Percentiles rank a stretch among this genome's conserved stretches.
Evolutionary conservation across 2,888 invertebrate genomes (phyloP).

Genomic region (Calameuta pallipes): DNA sequence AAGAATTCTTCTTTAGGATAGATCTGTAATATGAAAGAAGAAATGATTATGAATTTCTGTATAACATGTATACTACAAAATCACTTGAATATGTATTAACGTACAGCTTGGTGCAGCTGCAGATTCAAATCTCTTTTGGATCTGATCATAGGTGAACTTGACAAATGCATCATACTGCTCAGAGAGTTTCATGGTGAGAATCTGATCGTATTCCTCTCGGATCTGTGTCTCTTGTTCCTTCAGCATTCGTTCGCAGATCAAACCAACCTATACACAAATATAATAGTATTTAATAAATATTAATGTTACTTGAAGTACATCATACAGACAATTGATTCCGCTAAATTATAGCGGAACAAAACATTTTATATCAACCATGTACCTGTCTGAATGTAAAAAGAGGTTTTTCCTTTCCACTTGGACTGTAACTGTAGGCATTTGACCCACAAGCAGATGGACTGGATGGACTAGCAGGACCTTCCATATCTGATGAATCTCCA

Average conservation of each 20-base stretch:
- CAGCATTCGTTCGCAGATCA: slow-evolving; percentile 97
- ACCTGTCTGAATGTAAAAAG: slow-evolving; percentile 96
- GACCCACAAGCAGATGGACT: slow-evolving; percentile 70
- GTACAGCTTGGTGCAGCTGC: slow-evolving; percentile 63
- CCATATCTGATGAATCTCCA: slow-evolving; percentile 70
- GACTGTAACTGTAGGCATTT: slow-evolving; percentile 68
- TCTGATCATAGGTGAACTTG: slow-evolving; percentile 98
- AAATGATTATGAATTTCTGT: slow-evolving; percentile 8
- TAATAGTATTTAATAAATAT: slow-evolving; percentile 20
- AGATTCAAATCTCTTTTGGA: slow-evolving; percentile 73
- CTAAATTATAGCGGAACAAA: background rate
- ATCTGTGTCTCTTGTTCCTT: slow-evolving; percentile 95
- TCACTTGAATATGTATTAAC: slow-evolving; percentile 24
- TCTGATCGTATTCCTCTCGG: slow-evolving; percentile 93
- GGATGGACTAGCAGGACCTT: slow-evolving; percentile 61
- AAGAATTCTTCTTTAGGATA: slow-evolving; percentile 60
- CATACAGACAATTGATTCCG: background rate
- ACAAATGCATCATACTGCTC: slow-evolving; percentile 99
- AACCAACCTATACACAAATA: slow-evolving; percentile 78
- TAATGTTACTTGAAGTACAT: background rate
- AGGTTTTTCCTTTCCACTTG: slow-evolving; percentile 76
- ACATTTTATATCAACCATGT: slow-evolving; percentile 26
- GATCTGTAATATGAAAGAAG: slow-evolving; percentile 47
- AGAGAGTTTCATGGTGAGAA: slow-evolving; percentile 91
- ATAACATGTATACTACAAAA: background rate